Evolutionary conservation across 1,140 invertebrate species (phyloP), one percentile per base, ranked within the genome.

Genomic region (Philotrypesis tridentata): DNA sequence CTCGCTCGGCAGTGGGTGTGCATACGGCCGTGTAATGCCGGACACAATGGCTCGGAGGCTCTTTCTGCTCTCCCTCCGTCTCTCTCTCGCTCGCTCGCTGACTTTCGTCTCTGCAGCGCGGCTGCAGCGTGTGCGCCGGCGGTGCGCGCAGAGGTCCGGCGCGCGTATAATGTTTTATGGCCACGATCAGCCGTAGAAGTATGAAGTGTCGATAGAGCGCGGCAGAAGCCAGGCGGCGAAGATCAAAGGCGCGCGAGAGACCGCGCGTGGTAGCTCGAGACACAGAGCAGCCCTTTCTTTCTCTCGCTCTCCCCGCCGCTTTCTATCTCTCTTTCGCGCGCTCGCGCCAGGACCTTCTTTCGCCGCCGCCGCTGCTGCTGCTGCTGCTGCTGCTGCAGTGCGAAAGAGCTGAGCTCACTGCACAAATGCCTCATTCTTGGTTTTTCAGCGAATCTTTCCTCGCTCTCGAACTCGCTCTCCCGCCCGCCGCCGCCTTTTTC

Each of bases 121-220:
- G 25, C 61, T n/a, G n/a, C 60, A 70, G 61, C 65, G 73, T 85
- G 86, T 88, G 80, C 85, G 84, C 84, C 85, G n/a, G n/a, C n/a
- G n/a, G n/a, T n/a, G n/a, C n/a, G n/a, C 79, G 88, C 48, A 85
- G 86, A 89, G 79, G 86, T 85, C 84, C 85, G 82, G 88, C 48
- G 88, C 48, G 48, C 33, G 21, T 90, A 90, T 90, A 91, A 90
- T 91, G 89, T 92, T 92, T 92, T 91, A 92, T 89, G 88, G 87
- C 90, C 80, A 87, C 89, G 90, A 91, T 91, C 90, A 91, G 89
- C 89, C 89, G 89, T 88, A 90, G 90, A 91, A 90, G 90, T 91
- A 92, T 91, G 89, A 92, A 92, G 90, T 92, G 91, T 92, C 91
- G 91, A 92, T 92, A 92, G 90, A 91, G 89, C 87, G 90, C 89